Percentiles rank a stretch among this genome's conserved stretches.
Conservation (phyloP, 2,797 vertebrate species). For the Spinibarbus caldwelli region DNA sequence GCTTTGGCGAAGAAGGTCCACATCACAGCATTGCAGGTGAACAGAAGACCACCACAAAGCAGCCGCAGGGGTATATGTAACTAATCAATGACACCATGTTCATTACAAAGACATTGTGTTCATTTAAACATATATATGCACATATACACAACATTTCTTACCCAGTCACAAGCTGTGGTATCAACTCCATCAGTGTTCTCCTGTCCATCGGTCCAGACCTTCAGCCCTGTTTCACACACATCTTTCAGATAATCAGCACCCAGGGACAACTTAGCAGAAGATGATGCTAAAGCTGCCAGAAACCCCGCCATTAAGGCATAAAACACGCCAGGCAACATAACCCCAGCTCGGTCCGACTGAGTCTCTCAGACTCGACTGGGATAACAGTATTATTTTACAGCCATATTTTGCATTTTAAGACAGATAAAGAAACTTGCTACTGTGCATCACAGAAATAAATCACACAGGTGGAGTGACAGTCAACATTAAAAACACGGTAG, state of each 20-base stretch:
- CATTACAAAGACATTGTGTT: background rate
- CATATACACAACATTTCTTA: constrained; percentile 43
- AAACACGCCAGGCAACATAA: constrained; percentile 67
- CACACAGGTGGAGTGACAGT: background rate
- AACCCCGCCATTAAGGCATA: constrained; percentile 79
- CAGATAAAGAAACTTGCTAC: background rate
- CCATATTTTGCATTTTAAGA: background rate
- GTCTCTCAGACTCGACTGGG: background rate
- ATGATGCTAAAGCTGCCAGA: constrained; percentile 80
- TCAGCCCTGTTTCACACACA: constrained; percentile 69
- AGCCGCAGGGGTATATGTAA: constrained; percentile 79
- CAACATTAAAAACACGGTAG: too few species aligned
- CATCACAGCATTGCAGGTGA: constrained; percentile 87
- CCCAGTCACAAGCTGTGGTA: constrained; percentile 73
- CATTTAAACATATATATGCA: background rate
- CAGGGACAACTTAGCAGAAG: constrained; percentile 84
- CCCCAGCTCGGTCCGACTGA: background rate
- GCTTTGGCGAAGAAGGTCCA: constrained; percentile 94
- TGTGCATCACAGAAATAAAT: constrained; percentile 14
- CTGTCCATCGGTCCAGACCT: constrained; percentile 53
- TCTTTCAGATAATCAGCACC: constrained; percentile 74
- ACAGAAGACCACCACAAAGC: constrained; percentile 77
- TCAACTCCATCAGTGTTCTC: constrained; percentile 2
- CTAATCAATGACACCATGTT: constrained; percentile 68
- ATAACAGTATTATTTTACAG: background rate